phyloP scores from a whole-genome alignment of 2,113 vertebrate species.

The Nibea albiflora region DNA sequence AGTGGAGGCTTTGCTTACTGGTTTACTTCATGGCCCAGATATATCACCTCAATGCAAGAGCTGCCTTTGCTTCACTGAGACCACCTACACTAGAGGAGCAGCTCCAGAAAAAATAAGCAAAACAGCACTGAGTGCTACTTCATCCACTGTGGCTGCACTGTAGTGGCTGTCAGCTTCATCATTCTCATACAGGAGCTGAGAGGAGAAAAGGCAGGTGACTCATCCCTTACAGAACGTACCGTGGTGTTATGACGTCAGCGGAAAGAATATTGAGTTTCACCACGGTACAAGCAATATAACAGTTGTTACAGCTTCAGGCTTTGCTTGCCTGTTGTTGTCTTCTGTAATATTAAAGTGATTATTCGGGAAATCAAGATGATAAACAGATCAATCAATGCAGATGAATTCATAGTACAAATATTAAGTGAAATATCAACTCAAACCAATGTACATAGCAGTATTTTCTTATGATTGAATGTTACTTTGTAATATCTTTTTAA shows the following conservation, averaged over 20 bases:
- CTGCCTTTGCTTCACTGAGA: conserved; percentile 32
- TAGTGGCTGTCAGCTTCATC: background rate
- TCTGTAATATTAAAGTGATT: too few relatives aligned
- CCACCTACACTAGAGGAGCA: conserved; percentile 30
- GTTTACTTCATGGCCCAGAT: conserved; percentile 44
- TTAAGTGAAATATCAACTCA: too few relatives aligned
- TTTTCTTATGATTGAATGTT: too few relatives aligned
- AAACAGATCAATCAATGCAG: too few relatives aligned
- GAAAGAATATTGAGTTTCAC: too few relatives aligned
- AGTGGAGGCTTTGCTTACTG: conserved; percentile 26
- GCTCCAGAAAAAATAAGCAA: background rate
- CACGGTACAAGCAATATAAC: background rate
- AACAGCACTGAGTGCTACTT: background rate
- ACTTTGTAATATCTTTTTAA: too few relatives aligned
- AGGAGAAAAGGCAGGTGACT: background rate
- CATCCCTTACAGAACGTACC: background rate
- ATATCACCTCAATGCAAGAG: conserved; percentile 39
- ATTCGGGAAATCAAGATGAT: too few relatives aligned
- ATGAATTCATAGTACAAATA: too few relatives aligned
- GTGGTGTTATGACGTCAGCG: background rate
- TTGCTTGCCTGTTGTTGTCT: too few relatives aligned
- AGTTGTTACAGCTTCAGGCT: too few relatives aligned
- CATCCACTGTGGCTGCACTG: conserved; percentile 17
- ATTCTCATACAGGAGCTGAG: too few relatives aligned
- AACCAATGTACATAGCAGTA: too few relatives aligned